phyloP scores from a whole-genome alignment of 1,140 invertebrate species.

The Aradophagus sp. region DNA sequence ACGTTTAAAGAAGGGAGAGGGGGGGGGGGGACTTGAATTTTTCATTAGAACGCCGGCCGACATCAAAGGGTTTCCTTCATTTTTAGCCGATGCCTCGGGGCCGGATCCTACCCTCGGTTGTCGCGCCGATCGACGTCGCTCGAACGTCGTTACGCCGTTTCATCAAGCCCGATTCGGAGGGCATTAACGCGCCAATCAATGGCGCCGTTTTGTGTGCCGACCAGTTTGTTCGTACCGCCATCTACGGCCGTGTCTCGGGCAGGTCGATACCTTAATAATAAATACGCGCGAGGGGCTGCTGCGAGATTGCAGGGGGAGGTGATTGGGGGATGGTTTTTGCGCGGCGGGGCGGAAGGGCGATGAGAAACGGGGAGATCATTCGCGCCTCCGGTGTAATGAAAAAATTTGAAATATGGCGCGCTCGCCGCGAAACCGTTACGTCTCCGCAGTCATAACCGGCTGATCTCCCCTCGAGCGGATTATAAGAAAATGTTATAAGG shows the following conservation, averaged over 20 bases:
- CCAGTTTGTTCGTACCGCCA: slow-evolving; percentile 20
- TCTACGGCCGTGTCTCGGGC: slow-evolving; percentile 47
- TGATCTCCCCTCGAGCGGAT: slow-evolving; percentile 66
- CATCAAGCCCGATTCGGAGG: slow-evolving; percentile 16
- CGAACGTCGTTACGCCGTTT: slow-evolving; percentile 64
- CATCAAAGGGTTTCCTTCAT: slow-evolving; percentile 72
- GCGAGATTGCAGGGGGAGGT: slow-evolving; percentile 71
- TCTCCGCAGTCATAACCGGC: slow-evolving; percentile 68
- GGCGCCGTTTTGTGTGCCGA: no score
- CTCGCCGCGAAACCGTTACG: slow-evolving; percentile 63
- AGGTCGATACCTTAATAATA: slow-evolving; percentile 76
- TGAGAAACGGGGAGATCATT: slow-evolving; percentile 55
- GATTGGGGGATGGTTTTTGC: slow-evolving; percentile 58
- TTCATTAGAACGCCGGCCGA: slow-evolving; percentile 72
- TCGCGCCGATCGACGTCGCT: slow-evolving; percentile 61
- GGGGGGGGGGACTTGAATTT: slow-evolving; percentile 75
- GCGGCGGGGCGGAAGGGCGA: slow-evolving; percentile 35
- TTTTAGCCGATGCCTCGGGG: slow-evolving; percentile 69
- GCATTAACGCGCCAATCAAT: slow-evolving; percentile 46
- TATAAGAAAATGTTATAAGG: slow-evolving; percentile 66
- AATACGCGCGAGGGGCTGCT: slow-evolving; percentile 72
- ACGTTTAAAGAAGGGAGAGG: no score
- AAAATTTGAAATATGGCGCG: slow-evolving; percentile 75
- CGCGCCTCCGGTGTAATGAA: slow-evolving; percentile 74
- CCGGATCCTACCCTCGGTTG: slow-evolving; percentile 60